Base-by-base conservation (phyloP, 2,113 vertebrate genomes). In the Thalassarche chlororhynchos region DNA sequence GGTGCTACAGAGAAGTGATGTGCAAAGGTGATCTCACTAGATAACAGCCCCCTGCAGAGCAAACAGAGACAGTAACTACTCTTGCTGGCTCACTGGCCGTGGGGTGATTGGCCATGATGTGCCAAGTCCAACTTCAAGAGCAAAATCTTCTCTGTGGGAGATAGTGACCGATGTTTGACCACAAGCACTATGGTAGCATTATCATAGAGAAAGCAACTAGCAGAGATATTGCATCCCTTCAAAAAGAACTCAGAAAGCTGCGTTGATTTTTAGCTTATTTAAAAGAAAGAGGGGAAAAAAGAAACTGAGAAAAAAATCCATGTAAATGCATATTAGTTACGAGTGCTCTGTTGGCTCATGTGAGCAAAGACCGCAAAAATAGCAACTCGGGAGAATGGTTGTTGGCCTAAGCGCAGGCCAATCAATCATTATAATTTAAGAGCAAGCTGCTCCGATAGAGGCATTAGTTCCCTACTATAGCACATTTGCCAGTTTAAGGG, bases 341-440 rank as follows among this genome's bases (percentile, higher is more conserved):
- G 10, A 95, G 76, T 68, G 28, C 12, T 70, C 21, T 86, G 19
- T 44, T 87, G 52, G 38, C 49, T 96, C 75, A 72, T 49, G 26
- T 64, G 64, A n/a, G 38, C 49, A 93, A 94, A 94, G 15, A 7
- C 18, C 20, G 23, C 32, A 79, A 62, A 93, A 91, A 87, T 8
- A 93, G 34, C 36, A 84, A 32, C 78, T 88, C n/a, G 1, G 75
- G 74, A 68, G 34, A 84, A 81, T 15, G n/a, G 32, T 9, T 87
- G 10, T 19, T 95, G 90, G 76, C 52, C 68, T 49, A 57, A 83
- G n/a, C 11, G 7, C 65, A 51, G 34, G 79, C 69, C 87, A 96
- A 87, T 84, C 76, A 85, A 86, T 93, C 68, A 79, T 87, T 83
- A 83, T 17, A 61, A 93, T 93, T 87, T 87, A 93, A 93, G 81